These are phyloP conservation scores for Busseola fusca DNA, from an alignment of 2,888 invertebrate genomes.

Conservation along the genomic window DNA sequence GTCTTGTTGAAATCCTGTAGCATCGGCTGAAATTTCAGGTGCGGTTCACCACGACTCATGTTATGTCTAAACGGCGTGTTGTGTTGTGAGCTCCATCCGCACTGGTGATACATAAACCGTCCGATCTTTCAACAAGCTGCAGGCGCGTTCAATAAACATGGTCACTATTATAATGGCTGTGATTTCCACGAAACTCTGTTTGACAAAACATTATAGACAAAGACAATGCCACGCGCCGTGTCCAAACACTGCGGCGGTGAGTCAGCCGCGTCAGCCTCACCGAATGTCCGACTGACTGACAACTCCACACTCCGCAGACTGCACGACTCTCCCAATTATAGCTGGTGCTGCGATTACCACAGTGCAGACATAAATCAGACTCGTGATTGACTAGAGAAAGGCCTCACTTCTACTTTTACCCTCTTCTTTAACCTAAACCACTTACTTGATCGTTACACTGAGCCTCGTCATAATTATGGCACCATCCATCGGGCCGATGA, in stretches of 20 bases:
- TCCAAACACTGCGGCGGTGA: conserved; percentile 81
- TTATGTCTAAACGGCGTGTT: conserved; percentile 56
- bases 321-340: conserved; percentile 36
- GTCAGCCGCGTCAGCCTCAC: conserved; percentile 61
- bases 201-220: conserved; percentile 83
- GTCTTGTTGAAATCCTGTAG: conserved; percentile 1
- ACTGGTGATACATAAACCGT: conserved; percentile 52
- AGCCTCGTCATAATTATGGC: not conserved
- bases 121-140: conserved; percentile 58
- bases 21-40: conserved; percentile 23
- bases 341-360: not conserved
- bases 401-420: not conserved
- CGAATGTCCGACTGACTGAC: conserved; percentile 42
- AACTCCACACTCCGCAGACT: conserved; percentile 39
- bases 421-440: not conserved
- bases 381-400: not conserved
- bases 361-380: not conserved
- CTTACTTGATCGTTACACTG: not conserved
- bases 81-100: conserved; percentile 26
- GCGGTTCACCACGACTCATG: conserved; percentile 26
- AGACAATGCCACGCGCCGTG: conserved; percentile 85
- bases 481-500: too few relatives aligned
- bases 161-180: conserved; percentile 68
- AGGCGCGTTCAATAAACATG: conserved; percentile 76
- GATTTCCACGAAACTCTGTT: conserved; percentile 81